A percentile compares a stretch with the other conserved stretches of the same genome.
Evolutionary conservation across 2,797 vertebrate genomes (phyloP).

Genomic region (Xenops minutus): DNA sequence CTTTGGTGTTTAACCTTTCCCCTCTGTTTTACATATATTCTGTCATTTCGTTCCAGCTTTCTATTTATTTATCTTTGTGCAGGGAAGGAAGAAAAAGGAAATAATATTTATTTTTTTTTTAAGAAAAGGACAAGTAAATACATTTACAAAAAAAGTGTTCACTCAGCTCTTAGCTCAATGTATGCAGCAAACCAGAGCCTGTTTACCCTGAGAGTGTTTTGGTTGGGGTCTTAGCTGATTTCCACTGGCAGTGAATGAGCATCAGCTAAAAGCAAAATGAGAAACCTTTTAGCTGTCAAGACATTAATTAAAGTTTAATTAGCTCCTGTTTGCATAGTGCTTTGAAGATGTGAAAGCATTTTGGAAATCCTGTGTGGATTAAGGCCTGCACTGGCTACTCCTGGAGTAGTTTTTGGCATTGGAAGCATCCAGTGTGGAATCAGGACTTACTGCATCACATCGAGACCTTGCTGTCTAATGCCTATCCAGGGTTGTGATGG

Average conservation of each 20-base stretch:
- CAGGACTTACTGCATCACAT: fast-evolving
- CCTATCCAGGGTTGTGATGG: not conserved
- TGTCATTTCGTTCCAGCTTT: slow-evolving; percentile 44
- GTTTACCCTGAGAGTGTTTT: slow-evolving; percentile 5
- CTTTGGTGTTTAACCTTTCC: slow-evolving; percentile 66
- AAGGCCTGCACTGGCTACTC: not conserved
- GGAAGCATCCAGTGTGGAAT: not conserved
- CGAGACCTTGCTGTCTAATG: not conserved
- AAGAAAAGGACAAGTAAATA: slow-evolving; percentile 21
- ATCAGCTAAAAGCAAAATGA: not conserved
- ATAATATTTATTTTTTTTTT: not conserved
- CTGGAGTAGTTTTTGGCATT: slow-evolving; percentile 6
- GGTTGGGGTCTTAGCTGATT: slow-evolving; percentile 1
- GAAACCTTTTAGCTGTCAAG: not conserved
- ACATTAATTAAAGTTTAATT: slow-evolving; percentile 54
- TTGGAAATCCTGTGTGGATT: not conserved
- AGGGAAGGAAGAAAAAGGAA: not conserved
- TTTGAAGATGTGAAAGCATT: not conserved
- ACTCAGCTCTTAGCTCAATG: not conserved
- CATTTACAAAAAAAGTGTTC: slow-evolving; percentile 11
- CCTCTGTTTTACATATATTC: slow-evolving; percentile 41
- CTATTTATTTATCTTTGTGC: slow-evolving; percentile 59
- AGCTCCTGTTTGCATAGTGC: slow-evolving; percentile 6
- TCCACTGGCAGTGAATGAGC: not conserved
- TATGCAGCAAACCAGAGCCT: not conserved